Percentiles rank a stretch among this genome's conserved stretches.
phyloP scores from a whole-genome alignment of 2,888 invertebrate species.

The Unio delphinus region DNA sequence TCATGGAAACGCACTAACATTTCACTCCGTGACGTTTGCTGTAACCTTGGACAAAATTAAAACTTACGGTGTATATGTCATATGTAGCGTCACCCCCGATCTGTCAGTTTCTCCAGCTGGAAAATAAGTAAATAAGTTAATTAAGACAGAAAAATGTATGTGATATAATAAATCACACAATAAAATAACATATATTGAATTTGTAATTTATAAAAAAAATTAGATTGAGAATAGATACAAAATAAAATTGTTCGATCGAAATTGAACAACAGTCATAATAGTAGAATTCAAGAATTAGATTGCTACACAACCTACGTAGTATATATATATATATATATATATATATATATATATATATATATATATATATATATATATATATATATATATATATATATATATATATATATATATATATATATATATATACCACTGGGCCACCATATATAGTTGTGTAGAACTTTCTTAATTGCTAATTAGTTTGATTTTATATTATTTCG shows the following conservation, averaged over 20 bases:
- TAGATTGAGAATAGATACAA: too few relatives aligned
- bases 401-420: too few relatives aligned
- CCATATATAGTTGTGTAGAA: too few relatives aligned
- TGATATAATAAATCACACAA: not conserved
- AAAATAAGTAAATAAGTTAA: constrained; percentile 3
- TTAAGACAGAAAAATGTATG: not conserved
- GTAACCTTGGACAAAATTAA: not conserved
- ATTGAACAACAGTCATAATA: too few relatives aligned
- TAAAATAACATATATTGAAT: constrained; percentile 1
- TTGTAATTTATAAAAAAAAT: not conserved
- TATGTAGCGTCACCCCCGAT: constrained; percentile 52
- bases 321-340: not conserved
- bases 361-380: constrained; percentile 6
- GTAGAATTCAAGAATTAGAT: too few relatives aligned
- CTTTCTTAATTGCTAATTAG: too few relatives aligned
- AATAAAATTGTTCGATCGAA: too few relatives aligned
- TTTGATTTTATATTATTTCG: too few relatives aligned
- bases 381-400: not conserved
- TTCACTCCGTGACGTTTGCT: too few relatives aligned
- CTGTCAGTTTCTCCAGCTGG: constrained; percentile 45
- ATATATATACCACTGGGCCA: too few relatives aligned
- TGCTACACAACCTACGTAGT: too few relatives aligned
- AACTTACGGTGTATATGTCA: constrained; percentile 48
- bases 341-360: constrained; percentile 2
- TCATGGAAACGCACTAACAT: too few relatives aligned